These are phyloP conservation scores for Choloepus hoffmanni DNA, from an alignment of 2,113 vertebrate species.

Conservation along the genomic window DNA sequence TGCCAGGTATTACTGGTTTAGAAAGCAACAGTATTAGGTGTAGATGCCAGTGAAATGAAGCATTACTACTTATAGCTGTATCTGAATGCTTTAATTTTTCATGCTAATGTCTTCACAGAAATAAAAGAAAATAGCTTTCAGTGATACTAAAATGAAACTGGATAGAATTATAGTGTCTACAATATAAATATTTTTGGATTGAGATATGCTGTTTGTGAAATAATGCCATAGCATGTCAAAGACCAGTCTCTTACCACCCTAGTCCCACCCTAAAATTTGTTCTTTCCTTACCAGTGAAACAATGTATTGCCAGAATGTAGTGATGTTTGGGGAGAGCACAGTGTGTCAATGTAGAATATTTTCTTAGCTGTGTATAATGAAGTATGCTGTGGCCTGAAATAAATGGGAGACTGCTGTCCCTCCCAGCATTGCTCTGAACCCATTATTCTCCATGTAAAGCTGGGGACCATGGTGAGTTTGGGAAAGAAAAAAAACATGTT, in stretches of 20 bases:
- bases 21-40: background rate
- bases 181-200: slow-evolving; percentile 17
- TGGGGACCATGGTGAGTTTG: background rate
- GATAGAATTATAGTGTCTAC: background rate
- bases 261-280: background rate
- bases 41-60: background rate
- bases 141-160: slow-evolving; percentile 17
- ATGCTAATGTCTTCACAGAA: slow-evolving; percentile 49
- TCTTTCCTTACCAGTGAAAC: slow-evolving; percentile 2
- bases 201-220: slow-evolving; percentile 42
- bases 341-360: background rate
- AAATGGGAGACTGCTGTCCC: slow-evolving; percentile 38
- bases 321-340: background rate
- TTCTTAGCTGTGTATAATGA: slow-evolving; percentile 60
- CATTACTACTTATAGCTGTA: background rate
- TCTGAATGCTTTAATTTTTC: slow-evolving; percentile 54
- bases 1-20: background rate
- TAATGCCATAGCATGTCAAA: slow-evolving; percentile 59
- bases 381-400: slow-evolving; percentile 23
- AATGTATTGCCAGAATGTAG: background rate
- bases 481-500: background rate
- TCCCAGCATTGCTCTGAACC: background rate
- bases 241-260: background rate
- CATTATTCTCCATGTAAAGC: background rate
- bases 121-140: slow-evolving; percentile 65